Percentiles rank a stretch among this genome's conserved stretches.
Evolutionary conservation across 2,888 invertebrate species (phyloP).

Genomic region (Xestia c-nigrum): DNA sequence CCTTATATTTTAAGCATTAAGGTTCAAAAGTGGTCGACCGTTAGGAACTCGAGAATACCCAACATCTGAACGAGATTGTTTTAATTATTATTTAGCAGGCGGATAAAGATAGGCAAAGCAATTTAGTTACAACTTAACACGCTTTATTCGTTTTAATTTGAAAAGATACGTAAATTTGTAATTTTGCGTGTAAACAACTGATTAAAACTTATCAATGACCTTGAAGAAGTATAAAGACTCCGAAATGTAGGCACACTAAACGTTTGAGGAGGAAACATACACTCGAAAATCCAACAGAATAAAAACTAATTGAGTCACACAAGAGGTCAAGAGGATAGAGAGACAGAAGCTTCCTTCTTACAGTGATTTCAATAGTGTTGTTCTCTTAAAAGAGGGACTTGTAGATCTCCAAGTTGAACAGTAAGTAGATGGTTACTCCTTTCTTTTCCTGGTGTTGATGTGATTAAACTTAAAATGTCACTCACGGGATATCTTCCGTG

Average conservation of each 20-base stretch:
- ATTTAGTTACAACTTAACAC: constrained; percentile 13
- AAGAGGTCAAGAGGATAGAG: neutral
- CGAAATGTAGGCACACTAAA: constrained; percentile 27
- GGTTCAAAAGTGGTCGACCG: neutral
- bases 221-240: constrained; percentile 29
- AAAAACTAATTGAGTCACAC: neutral
- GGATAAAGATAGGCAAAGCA: constrained; percentile 18
- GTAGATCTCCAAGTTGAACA: too few relatives aligned
- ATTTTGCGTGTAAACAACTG: constrained; percentile 32
- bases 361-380: neutral
- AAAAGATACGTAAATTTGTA: constrained; percentile 6
- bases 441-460: neutral
- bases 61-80: constrained; percentile 11
- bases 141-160: constrained; percentile 7
- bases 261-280: constrained; percentile 28
- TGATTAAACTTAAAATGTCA: too few relatives aligned
- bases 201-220: constrained; percentile 45
- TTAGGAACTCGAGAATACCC: neutral
- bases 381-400: neutral
- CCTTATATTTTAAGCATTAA: neutral
- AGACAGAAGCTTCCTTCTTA: constrained; percentile 8
- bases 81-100: constrained; percentile 1
- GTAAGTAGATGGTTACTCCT: neutral
- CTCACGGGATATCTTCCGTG: too few relatives aligned
- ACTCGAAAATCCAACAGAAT: constrained; percentile 12